Percentiles rank a stretch among this genome's conserved stretches.
These are phyloP conservation scores for Archaeoteleia sp. DNA, from an alignment of 2,888 invertebrate genomes.

Conservation along the genomic window DNA sequence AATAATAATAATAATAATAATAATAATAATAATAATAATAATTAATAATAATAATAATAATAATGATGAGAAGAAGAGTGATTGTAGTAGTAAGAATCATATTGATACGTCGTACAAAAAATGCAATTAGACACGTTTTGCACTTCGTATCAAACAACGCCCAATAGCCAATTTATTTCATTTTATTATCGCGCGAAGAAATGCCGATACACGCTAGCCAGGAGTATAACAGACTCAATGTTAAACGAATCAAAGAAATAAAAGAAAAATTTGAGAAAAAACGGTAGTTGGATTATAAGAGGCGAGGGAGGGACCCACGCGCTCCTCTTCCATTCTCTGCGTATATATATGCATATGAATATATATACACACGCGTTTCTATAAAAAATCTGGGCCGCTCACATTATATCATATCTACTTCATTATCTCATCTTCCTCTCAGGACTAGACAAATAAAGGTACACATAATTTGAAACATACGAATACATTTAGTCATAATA, in stretches of 20 bases:
- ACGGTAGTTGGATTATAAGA: constrained; percentile 52
- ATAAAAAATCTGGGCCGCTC: constrained; percentile 50
- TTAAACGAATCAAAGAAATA: constrained; percentile 57
- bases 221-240: constrained; percentile 46
- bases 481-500: constrained; percentile 53
- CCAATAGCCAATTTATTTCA: neutral
- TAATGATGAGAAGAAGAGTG: constrained; percentile 50
- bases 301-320: constrained; percentile 52
- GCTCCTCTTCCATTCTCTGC: constrained; percentile 19
- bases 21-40: constrained; percentile 42
- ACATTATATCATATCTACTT: constrained; percentile 42
- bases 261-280: constrained; percentile 62
- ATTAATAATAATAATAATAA: constrained; percentile 27
- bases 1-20: constrained; percentile 26
- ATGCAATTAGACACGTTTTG: too few relatives aligned
- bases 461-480: constrained; percentile 70
- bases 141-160: constrained; percentile 2
- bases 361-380: constrained; percentile 17
- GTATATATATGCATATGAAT: neutral
- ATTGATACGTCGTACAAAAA: too few relatives aligned
- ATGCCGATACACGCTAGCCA: constrained; percentile 45
- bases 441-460: constrained; percentile 74
- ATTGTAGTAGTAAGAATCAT: constrained; percentile 45
- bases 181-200: constrained; percentile 1
- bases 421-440: constrained; percentile 54